Evolutionary conservation across 1,140 invertebrate genomes (phyloP), one percentile per base, ranked within the genome.

Genomic region (Ostrea edulis): DNA sequence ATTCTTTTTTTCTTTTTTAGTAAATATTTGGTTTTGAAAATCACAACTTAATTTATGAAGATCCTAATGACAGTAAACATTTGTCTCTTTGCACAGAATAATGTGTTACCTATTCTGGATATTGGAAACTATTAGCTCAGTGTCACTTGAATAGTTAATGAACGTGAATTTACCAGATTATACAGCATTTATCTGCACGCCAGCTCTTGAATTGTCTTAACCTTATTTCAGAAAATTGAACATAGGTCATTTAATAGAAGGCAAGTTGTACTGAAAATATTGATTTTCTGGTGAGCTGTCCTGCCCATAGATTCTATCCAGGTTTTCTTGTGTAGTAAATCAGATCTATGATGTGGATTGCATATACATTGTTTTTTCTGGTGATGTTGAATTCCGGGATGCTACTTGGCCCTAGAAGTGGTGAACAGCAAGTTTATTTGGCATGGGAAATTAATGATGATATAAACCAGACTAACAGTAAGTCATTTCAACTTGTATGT

Each of bases 381-480:
- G 22, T 29, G 22, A 77, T 29, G 25, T 29, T 77, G 25, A 25
- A 14, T 35, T 77, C 68, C 3, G 29, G 9, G 12, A 77, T 25
- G 25, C 0, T 29, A 77, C 8, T 77, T 29, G 68, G 25, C 29
- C 11, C 25, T 77, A 25, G 8, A 35, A 77, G 29, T 22, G 25
- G 9, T 9, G 29, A 77, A 25, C n/a, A 71, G 3, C 68, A 77
- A 17, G 68, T 44, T 35, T 29, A 12, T 22, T 77, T 25, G 14
- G 29, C 25, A 8, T 77, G 22, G 22, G 68, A 77, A 77, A 77
- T 77, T 17, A 77, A 77, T 11, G 25, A 77, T 77, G 68, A 77
- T 77, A 25, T 25, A 77, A 77, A 77, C 11, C 25, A 77, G 14
- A 77, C 25, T 35, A 77, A 17, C 68, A 77, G 68, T 77, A 77